phyloP scores from a whole-genome alignment of 2,797 vertebrate genomes.

The Enteromius anoplus region DNA sequence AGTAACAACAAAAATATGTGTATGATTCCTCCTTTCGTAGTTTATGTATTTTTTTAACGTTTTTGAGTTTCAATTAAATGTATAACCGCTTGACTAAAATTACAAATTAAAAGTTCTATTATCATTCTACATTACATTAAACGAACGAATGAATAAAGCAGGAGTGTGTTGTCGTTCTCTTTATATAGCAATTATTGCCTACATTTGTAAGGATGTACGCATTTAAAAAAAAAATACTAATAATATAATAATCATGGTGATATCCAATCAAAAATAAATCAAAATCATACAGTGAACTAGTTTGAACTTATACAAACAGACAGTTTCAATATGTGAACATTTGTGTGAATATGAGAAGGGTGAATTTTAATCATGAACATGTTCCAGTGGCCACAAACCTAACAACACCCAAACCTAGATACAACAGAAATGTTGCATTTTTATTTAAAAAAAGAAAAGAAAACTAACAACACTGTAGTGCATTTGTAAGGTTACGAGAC shows the following conservation, averaged over 20 bases:
- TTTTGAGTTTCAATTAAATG: too few species aligned
- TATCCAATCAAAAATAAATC: neutral
- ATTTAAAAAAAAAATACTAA: neutral
- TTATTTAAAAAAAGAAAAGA: constrained; percentile 72
- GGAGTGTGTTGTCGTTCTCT: neutral
- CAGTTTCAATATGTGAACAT: neutral
- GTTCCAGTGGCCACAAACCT: neutral
- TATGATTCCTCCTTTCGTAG: too few species aligned
- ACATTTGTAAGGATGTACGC: neutral
- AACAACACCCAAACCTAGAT: constrained; percentile 8
- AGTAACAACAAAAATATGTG: too few species aligned
- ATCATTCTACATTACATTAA: neutral
- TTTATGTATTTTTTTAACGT: too few species aligned
- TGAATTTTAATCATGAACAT: constrained; percentile 13
- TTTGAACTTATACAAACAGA: neutral
- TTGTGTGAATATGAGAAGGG: neutral
- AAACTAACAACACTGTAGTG: constrained; percentile 64
- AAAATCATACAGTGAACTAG: neutral
- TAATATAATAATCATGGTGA: neutral
- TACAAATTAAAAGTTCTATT: neutral
- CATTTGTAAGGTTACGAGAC: constrained; percentile 61
- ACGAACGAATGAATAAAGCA: neutral
- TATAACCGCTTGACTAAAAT: neutral
- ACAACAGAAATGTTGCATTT: constrained; percentile 70
- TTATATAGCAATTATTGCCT: neutral